A percentile compares a stretch with the other conserved stretches of the same genome.
phyloP scores from a whole-genome alignment of 2,888 invertebrate species.

The Thereva unica region DNA sequence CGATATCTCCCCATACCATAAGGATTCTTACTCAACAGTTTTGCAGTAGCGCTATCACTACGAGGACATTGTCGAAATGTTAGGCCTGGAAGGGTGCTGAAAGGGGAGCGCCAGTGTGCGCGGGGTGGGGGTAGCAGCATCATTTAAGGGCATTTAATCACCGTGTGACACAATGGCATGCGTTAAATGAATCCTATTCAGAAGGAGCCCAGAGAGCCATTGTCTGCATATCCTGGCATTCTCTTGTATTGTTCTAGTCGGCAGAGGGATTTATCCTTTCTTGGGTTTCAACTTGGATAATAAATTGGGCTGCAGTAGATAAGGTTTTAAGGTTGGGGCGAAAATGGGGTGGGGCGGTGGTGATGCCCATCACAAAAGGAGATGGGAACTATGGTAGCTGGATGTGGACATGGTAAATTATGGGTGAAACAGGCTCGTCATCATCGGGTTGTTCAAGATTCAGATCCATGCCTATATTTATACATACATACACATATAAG shows the following conservation, averaged over 20 bases:
- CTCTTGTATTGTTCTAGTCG: constrained; percentile 36
- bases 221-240: constrained; percentile 33
- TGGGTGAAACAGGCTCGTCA: too few species aligned
- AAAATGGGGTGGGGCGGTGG: constrained; percentile 4
- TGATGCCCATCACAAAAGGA: neutral
- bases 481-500: too few species aligned
- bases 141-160: constrained; percentile 42
- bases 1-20: constrained; percentile 24
- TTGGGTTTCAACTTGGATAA: constrained; percentile 26
- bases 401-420: too few species aligned
- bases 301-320: constrained; percentile 31
- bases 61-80: constrained; percentile 23
- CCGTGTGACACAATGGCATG: constrained; percentile 41
- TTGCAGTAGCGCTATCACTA: constrained; percentile 15
- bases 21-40: constrained; percentile 28
- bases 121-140: constrained; percentile 10
- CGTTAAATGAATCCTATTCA: constrained; percentile 40
- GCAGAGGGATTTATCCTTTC: constrained; percentile 37
- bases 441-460: too few species aligned
- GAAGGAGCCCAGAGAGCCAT: constrained; percentile 34
- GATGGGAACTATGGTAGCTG: too few species aligned
- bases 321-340: neutral
- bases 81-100: constrained; percentile 2
- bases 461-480: too few species aligned
- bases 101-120: neutral